These are phyloP conservation scores for Caenorhabditis virilis DNA, from an alignment of 2,888 invertebrate species.

Conservation along the genomic window DNA sequence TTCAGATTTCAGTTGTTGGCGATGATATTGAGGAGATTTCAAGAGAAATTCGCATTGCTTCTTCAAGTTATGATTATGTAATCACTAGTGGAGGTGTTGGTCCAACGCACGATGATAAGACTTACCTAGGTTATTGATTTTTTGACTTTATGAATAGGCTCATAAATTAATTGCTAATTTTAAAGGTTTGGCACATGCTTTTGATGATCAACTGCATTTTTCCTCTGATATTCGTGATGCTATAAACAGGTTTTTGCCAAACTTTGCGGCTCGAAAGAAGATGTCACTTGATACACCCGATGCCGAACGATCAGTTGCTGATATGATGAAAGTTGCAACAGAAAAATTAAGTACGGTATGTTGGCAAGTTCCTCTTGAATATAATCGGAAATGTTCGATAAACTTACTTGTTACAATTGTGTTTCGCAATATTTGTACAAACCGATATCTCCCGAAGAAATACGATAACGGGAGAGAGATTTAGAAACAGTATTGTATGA, in stretches of 20 bases:
- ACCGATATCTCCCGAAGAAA: no score
- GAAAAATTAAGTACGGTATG: conserved; percentile 33
- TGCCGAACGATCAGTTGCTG: conserved; percentile 9
- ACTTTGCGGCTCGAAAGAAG: conserved; percentile 14
- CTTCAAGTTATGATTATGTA: conserved; percentile 71
- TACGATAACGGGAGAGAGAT: no score
- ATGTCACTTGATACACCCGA: conserved; percentile 1
- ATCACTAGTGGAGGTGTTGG: conserved; percentile 81
- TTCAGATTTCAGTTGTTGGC: conserved; percentile 75
- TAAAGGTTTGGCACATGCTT: conserved; percentile 71
- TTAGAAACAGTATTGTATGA: no score
- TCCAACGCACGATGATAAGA: conserved; percentile 81
- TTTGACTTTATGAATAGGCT: background rate
- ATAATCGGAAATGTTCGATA: conserved; percentile 1
- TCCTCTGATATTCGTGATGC: conserved; percentile 70
- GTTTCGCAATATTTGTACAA: background rate
- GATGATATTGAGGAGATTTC: conserved; percentile 77
- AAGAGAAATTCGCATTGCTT: conserved; percentile 73
- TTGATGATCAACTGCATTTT: conserved; percentile 69
- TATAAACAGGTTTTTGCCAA: conserved; percentile 65
- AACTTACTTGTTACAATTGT: background rate
- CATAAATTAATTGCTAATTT: background rate
- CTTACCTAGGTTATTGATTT: conserved; percentile 75
- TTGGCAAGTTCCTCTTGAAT: background rate
- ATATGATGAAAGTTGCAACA: conserved; percentile 18